Evolutionary conservation across 2,888 invertebrate genomes (phyloP).

Genomic region (Exocentrus adspersus): DNA sequence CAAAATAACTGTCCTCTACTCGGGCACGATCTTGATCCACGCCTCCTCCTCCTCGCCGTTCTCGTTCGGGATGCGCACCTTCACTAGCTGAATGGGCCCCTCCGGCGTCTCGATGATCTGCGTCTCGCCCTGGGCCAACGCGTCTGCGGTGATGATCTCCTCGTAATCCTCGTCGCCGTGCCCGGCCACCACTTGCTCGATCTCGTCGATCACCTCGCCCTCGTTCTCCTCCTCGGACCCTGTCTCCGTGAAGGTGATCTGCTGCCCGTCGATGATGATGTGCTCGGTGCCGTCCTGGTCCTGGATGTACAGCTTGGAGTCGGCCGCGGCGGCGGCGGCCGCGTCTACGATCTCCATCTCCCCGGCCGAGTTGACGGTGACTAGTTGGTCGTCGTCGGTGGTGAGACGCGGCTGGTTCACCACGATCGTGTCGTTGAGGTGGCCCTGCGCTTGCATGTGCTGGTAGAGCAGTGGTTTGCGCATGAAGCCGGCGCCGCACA

Average conservation of each 20-base stretch:
- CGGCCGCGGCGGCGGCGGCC: slow-evolving; percentile 42
- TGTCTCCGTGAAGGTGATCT: slow-evolving; percentile 58
- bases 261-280: slow-evolving; percentile 61
- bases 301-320: slow-evolving; percentile 66
- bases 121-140: slow-evolving; percentile 57
- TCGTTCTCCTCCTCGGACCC: slow-evolving; percentile 51
- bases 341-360: slow-evolving; percentile 59
- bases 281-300: slow-evolving; percentile 64
- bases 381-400: slow-evolving; percentile 66
- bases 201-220: slow-evolving; percentile 50
- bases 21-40: slow-evolving; percentile 62
- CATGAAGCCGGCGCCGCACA: slow-evolving; percentile 86
- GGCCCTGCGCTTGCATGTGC: slow-evolving; percentile 80
- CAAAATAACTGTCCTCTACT: slow-evolving; percentile 6
- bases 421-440: slow-evolving; percentile 82
- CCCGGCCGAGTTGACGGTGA: slow-evolving; percentile 60
- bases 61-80: slow-evolving; percentile 61
- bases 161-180: slow-evolving; percentile 52
- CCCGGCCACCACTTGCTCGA: slow-evolving; percentile 45
- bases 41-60: slow-evolving; percentile 63
- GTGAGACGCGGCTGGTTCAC: slow-evolving; percentile 81
- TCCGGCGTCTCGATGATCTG: slow-evolving; percentile 62
- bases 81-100: slow-evolving; percentile 61
- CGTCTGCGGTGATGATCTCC: slow-evolving; percentile 53
- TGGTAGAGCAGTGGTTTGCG: slow-evolving; percentile 80